Base-by-base conservation (phyloP, 2,113 vertebrate genomes). In the Tympanuchus pallidicinctus region DNA sequence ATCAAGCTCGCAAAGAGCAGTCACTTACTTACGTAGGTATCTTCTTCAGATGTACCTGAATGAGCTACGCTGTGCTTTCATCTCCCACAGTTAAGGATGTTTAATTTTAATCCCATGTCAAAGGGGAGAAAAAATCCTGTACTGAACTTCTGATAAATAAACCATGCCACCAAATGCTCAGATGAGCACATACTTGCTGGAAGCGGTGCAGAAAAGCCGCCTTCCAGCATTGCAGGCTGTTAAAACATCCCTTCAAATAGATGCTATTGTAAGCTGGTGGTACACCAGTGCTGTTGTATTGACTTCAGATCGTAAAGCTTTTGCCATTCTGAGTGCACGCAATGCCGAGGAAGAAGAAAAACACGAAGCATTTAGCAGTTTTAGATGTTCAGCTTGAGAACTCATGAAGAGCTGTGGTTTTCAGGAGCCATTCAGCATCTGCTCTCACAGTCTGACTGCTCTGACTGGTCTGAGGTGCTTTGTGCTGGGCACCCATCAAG, bases 111-210 rank as follows among this genome's bases (percentile, higher is more conserved):
- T 86, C 57, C 82, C 14, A 3, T 90, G 76, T 94, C 90, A 86
- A 47, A 40, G 69, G 50, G 75, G 47, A 74, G 48, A 7, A 21
- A 3, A 90, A 77, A 47, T 52, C 19, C 4, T 14, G 20, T 88
- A 74, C 48, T 61, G 88, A 94, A 78, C 50, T 86, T 84, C 76
- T 94, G 74, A 93, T 95, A 92, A 94, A 95, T 94, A 94, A 96
- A 74, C 86, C 76, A 90, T 93, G 76, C 61, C 8, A 4, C 40
- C 0, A 3, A 84, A 71, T 67, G 80, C 88, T 91, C 88, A 69
- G 82, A 96, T 95, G 93, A 94, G 76, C 86, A 74, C 79, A 83
- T 94, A 76, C 94, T 93, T 82, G 86, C 94, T 90, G 71, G 89
- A 52, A 95, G 89, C 75, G 52, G 47, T 54, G 82, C 34, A 83